These are phyloP conservation scores for Pachliopta kotzebuea DNA, from an alignment of 2,888 invertebrate species.

Conservation along the genomic window DNA sequence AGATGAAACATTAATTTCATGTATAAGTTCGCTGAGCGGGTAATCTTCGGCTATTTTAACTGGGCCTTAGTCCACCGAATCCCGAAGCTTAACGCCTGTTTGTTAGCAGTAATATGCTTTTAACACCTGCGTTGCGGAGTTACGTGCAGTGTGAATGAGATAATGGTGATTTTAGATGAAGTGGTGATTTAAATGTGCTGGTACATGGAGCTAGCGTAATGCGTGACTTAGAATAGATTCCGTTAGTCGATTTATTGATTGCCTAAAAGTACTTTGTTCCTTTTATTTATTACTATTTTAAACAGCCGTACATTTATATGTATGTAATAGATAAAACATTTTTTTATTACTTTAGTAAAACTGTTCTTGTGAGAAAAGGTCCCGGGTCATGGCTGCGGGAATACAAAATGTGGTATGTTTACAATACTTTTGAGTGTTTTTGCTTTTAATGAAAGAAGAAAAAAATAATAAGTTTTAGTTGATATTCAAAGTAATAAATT, in stretches of 20 bases:
- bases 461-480: too few relatives aligned
- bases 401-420: too few relatives aligned
- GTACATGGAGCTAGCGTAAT: constrained; percentile 35
- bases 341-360: too few relatives aligned
- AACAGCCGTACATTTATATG: too few relatives aligned
- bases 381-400: too few relatives aligned
- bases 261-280: constrained; percentile 24
- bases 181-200: constrained; percentile 52
- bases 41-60: constrained; percentile 72
- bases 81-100: constrained; percentile 74
- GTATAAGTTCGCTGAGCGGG: constrained; percentile 51
- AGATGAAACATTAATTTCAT: constrained; percentile 60
- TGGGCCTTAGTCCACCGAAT: constrained; percentile 64
- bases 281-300: not conserved
- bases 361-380: too few relatives aligned
- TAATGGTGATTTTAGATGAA: constrained; percentile 57
- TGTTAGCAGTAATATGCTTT: constrained; percentile 72
- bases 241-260: constrained; percentile 41
- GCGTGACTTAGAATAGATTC: constrained; percentile 41
- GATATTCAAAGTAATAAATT: too few relatives aligned
- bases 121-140: constrained; percentile 72
- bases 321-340: too few relatives aligned
- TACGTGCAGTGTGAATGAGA: constrained; percentile 56
- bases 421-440: too few relatives aligned
- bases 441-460: too few relatives aligned